These are phyloP conservation scores for Sturmia bella DNA, from an alignment of 2,888 invertebrate species.

Conservation along the genomic window DNA sequence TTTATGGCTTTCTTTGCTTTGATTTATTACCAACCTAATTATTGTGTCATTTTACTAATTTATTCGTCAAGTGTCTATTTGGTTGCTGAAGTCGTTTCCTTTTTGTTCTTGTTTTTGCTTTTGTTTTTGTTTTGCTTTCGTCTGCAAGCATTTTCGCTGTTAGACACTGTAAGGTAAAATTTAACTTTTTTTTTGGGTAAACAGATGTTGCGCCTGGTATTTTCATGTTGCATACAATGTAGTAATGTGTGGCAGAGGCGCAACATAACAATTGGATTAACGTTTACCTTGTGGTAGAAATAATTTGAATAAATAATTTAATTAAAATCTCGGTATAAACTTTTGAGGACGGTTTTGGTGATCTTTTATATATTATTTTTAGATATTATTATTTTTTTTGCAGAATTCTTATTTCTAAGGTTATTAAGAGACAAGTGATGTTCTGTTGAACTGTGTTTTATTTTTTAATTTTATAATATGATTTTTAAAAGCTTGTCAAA, in stretches of 20 bases:
- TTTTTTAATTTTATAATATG: too few relatives aligned
- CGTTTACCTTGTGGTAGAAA: too few relatives aligned
- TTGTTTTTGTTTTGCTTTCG: not conserved
- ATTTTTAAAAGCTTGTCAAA: too few relatives aligned
- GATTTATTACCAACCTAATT: constrained; percentile 69
- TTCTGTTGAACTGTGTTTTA: too few relatives aligned
- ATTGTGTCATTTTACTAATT: constrained; percentile 69
- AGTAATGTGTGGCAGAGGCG: constrained; percentile 2
- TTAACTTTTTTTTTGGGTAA: not conserved
- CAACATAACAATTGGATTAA: not conserved
- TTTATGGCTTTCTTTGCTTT: constrained; percentile 63
- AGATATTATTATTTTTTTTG: too few relatives aligned
- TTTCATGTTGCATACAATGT: constrained; percentile 7
- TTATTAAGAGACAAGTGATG: too few relatives aligned
- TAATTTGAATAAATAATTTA: too few relatives aligned
- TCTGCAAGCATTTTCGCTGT: constrained; percentile 11
- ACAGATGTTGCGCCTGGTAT: constrained; percentile 29
- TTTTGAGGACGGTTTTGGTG: too few relatives aligned
- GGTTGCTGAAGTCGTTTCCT: constrained; percentile 41
- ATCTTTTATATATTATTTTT: too few relatives aligned
- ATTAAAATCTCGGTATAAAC: too few relatives aligned
- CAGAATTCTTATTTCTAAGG: too few relatives aligned
- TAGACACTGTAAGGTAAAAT: constrained; percentile 47
- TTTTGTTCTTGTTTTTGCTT: too few relatives aligned
- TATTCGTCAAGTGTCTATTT: constrained; percentile 68